Conservation (phyloP, 2,888 invertebrate genomes). For the Congeria kusceri region DNA sequence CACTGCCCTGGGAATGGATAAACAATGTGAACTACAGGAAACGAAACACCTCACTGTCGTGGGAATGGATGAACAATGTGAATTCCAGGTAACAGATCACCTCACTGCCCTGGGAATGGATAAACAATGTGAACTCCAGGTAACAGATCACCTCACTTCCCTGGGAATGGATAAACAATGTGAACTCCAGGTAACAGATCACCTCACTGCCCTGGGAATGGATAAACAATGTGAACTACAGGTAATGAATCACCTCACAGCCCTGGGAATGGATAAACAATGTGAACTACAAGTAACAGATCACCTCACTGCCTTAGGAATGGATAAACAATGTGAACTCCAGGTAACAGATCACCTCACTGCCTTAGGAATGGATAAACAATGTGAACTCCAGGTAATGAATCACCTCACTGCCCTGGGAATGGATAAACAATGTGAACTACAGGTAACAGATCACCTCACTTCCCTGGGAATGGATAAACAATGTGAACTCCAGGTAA, state of each 20-base stretch:
- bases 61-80: constrained; percentile 57
- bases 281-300: constrained; percentile 95
- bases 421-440: constrained; percentile 86
- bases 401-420: constrained; percentile 89
- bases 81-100: constrained; percentile 95
- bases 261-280: constrained; percentile 72
- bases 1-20: constrained; percentile 84
- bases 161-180: constrained; percentile 66
- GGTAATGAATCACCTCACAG: constrained; percentile 92
- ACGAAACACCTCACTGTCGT: constrained; percentile 90
- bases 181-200: constrained; percentile 94
- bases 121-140: constrained; percentile 91
- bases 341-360: constrained; percentile 93
- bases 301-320: constrained; percentile 88
- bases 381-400: constrained; percentile 95
- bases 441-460: constrained; percentile 96
- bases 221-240: constrained; percentile 90
- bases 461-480: constrained; percentile 75
- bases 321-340: constrained; percentile 89
- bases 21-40: constrained; percentile 94
- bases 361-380: constrained; percentile 73
- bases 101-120: constrained; percentile 86
- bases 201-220: constrained; percentile 88
- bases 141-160: constrained; percentile 92
- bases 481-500: constrained; percentile 94